Evolutionary conservation across 1,140 invertebrate species (phyloP).

Genomic region (Microplitis mediator): DNA sequence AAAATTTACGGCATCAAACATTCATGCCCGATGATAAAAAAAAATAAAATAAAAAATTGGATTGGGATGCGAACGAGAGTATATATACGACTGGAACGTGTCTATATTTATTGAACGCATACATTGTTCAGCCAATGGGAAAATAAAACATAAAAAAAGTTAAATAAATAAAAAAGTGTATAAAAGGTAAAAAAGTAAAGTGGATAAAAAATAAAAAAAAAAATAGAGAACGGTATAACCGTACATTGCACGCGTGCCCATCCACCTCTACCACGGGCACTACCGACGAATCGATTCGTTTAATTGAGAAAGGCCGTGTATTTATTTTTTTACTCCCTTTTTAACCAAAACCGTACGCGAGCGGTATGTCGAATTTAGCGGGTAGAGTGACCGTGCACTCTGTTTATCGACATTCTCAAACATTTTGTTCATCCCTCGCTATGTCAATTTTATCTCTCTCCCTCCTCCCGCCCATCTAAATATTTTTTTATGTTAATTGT

Average conservation of each 20-base stretch:
- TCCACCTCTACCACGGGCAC: background rate
- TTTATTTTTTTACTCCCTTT: constrained; percentile 19
- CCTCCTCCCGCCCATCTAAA: no score
- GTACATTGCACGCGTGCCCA: constrained; percentile 16
- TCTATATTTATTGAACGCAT: constrained; percentile 33
- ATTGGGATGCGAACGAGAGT: constrained; percentile 14
- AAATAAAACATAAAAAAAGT: constrained; percentile 31
- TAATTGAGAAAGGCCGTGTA: constrained; percentile 46
- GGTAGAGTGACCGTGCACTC: constrained; percentile 25
- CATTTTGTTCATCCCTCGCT: constrained; percentile 7
- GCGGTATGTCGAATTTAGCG: constrained; percentile 46
- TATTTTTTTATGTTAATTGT: background rate
- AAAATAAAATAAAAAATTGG: constrained; percentile 12
- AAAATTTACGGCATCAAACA: no score
- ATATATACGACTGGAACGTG: constrained; percentile 2
- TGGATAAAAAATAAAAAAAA: background rate
- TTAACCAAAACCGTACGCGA: constrained; percentile 37
- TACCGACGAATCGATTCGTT: constrained; percentile 46
- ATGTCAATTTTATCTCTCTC: constrained; percentile 3
- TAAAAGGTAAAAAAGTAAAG: no score
- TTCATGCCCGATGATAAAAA: background rate
- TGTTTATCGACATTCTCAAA: constrained; percentile 51
- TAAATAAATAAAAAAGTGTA: background rate
- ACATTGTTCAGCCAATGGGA: constrained; percentile 41
- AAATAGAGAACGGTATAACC: background rate